Evolutionary conservation across 2,888 invertebrate species (phyloP).

Genomic region (Emmelina monodactyla): DNA sequence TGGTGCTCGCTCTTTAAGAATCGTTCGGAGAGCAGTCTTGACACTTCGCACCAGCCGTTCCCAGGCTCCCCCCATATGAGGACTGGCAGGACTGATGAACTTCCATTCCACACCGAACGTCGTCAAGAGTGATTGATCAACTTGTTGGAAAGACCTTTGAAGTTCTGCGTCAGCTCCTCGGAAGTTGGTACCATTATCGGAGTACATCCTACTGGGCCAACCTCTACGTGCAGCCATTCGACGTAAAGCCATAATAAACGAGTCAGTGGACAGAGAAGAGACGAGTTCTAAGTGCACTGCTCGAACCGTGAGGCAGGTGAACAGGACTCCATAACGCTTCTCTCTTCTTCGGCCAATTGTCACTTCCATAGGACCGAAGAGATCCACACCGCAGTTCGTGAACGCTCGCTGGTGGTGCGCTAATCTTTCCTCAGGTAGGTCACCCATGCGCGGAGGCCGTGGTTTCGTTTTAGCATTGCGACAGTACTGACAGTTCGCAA

Average conservation of each 20-base stretch:
- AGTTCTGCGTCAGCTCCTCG: constrained; percentile 15
- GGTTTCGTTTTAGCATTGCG: constrained; percentile 13
- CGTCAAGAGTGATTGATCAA: constrained; percentile 5
- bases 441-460: constrained; percentile 15
- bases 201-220: constrained; percentile 11
- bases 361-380: constrained; percentile 18
- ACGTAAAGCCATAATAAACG: constrained; percentile 11
- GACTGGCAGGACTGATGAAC: constrained; percentile 11
- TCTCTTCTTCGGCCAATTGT: constrained; percentile 13
- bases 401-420: constrained; percentile 17
- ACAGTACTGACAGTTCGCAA: constrained; percentile 15
- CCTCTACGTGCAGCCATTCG: constrained; percentile 15
- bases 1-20: constrained; percentile 9
- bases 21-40: constrained; percentile 7
- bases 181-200: constrained; percentile 17
- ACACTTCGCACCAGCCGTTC: constrained; percentile 10
- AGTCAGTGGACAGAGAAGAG: too few species aligned
- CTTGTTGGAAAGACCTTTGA: constrained; percentile 6
- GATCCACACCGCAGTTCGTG: constrained; percentile 15
- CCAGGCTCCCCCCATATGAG: constrained; percentile 14
- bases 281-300: constrained; percentile 15
- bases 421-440: constrained; percentile 16
- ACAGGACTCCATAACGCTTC: constrained; percentile 17
- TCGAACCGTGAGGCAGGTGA: constrained; percentile 18
- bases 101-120: constrained; percentile 6